A percentile compares a stretch with the other conserved stretches of the same genome.
Conservation (phyloP, 2,113 vertebrate species). For the Chionis minor region DNA sequence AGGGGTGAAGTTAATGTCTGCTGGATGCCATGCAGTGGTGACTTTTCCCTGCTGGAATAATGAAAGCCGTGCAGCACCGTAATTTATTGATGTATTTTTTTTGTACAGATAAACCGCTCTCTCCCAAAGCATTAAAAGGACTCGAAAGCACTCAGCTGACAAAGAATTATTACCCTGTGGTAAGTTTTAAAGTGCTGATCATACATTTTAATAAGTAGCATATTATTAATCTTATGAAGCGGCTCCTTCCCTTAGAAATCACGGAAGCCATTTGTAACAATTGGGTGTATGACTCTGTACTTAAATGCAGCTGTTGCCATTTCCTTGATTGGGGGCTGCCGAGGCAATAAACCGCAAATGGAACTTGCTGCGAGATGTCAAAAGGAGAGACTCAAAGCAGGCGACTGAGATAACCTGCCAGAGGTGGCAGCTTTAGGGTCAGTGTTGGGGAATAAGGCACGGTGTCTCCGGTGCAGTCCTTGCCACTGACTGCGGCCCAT, state of each 20-base stretch:
- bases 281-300: not conserved
- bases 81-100: constrained; percentile 30
- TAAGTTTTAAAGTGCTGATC: constrained; percentile 75
- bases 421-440: not conserved
- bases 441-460: not conserved
- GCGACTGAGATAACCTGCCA: not conserved
- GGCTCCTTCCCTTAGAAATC: constrained; percentile 18
- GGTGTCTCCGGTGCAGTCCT: not conserved
- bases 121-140: constrained; percentile 89
- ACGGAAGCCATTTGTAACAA: not conserved
- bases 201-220: constrained; percentile 20
- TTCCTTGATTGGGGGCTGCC: not conserved
- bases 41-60: not conserved
- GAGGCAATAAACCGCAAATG: not conserved
- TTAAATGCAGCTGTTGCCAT: constrained; percentile 17
- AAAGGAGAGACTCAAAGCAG: not conserved
- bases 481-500: not conserved
- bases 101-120: constrained; percentile 88
- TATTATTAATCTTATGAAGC: constrained; percentile 32
- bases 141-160: constrained; percentile 85
- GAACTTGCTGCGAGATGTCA: not conserved
- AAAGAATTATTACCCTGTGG: constrained; percentile 97
- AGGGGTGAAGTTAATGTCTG: not conserved
- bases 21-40: not conserved
- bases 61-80: not conserved